phyloP scores from a whole-genome alignment of 2,888 invertebrate species.

The Schizotus pectinicornis region DNA sequence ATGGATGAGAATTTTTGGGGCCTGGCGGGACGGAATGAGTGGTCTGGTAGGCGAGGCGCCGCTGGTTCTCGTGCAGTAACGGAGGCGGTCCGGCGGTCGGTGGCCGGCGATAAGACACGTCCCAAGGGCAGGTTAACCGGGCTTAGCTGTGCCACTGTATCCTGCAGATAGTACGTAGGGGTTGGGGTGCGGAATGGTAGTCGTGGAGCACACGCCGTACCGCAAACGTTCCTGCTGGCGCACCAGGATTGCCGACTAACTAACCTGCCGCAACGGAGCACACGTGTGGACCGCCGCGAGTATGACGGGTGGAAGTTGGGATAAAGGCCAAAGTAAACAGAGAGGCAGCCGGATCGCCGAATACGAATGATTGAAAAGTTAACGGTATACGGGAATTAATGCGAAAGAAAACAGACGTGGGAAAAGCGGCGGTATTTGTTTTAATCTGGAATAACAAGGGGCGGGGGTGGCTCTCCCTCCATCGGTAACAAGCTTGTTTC shows the following conservation, averaged over 20 bases:
- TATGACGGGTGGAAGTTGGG: conserved; percentile 7
- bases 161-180: conserved; percentile 14
- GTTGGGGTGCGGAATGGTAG: conserved; percentile 10
- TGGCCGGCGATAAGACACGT: conserved; percentile 35
- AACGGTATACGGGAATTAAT: conserved; percentile 12
- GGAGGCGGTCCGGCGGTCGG: conserved; percentile 31
- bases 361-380: conserved; percentile 2
- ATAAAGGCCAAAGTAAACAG: conserved; percentile 18
- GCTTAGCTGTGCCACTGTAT: conserved; percentile 27
- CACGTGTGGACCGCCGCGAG: neutral
- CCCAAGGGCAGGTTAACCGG: conserved; percentile 30
- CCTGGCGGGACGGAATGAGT: too few relatives aligned
- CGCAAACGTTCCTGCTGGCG: conserved; percentile 9
- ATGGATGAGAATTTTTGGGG: too few relatives aligned
- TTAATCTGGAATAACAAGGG: conserved; percentile 15
- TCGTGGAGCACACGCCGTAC: neutral
- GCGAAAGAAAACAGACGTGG: conserved; percentile 9
- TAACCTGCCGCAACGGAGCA: conserved; percentile 23
- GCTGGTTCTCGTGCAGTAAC: conserved; percentile 3
- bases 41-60: too few relatives aligned
- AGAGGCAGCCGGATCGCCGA: neutral
- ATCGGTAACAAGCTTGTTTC: too few relatives aligned
- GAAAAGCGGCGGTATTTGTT: conserved; percentile 19
- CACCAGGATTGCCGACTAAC: conserved; percentile 14
- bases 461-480: too few relatives aligned